Percentiles rank a stretch among this genome's conserved stretches.
Evolutionary conservation across 1,140 invertebrate species (phyloP).

Genomic region (Bombus soroeensis): DNA sequence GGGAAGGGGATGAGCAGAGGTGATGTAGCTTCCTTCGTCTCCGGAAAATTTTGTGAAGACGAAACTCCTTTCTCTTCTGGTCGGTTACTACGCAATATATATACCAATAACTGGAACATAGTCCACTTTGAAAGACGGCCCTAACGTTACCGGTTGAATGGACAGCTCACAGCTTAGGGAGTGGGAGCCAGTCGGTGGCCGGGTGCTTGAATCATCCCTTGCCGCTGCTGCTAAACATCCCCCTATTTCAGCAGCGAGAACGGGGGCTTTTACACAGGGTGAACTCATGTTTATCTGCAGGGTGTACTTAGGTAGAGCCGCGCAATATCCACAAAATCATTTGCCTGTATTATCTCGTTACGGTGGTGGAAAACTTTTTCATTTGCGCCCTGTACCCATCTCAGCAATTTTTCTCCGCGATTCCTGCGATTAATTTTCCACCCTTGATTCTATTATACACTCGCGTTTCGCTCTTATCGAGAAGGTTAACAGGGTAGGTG

Average conservation of each 20-base stretch:
- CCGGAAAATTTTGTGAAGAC: slow-evolving; percentile 16
- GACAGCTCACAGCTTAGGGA: slow-evolving; percentile 57
- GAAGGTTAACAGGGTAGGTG: not conserved
- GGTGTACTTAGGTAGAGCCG: slow-evolving; percentile 43
- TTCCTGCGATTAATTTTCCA: not conserved
- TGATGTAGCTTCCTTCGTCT: not conserved
- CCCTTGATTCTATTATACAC: not conserved
- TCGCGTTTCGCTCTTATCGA: not conserved
- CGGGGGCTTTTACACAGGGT: slow-evolving; percentile 37
- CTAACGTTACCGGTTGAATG: slow-evolving; percentile 55
- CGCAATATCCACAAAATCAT: slow-evolving; percentile 55
- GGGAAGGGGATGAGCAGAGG: too few relatives aligned
- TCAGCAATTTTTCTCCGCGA: not conserved
- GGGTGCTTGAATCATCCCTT: slow-evolving; percentile 63
- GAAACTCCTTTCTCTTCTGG: not conserved
- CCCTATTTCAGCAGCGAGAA: slow-evolving; percentile 43
- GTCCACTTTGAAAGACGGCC: slow-evolving; percentile 43
- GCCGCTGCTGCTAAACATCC: slow-evolving; percentile 56
- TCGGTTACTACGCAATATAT: slow-evolving; percentile 31
- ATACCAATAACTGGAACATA: slow-evolving; percentile 48
- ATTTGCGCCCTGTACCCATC: not conserved
- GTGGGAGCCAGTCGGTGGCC: slow-evolving; percentile 50
- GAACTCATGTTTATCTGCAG: slow-evolving; percentile 53
- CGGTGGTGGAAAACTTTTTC: slow-evolving; percentile 19
- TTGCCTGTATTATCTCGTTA: slow-evolving; percentile 45